phyloP scores from a whole-genome alignment of 2,797 vertebrate species.

The Columba guinea region DNA sequence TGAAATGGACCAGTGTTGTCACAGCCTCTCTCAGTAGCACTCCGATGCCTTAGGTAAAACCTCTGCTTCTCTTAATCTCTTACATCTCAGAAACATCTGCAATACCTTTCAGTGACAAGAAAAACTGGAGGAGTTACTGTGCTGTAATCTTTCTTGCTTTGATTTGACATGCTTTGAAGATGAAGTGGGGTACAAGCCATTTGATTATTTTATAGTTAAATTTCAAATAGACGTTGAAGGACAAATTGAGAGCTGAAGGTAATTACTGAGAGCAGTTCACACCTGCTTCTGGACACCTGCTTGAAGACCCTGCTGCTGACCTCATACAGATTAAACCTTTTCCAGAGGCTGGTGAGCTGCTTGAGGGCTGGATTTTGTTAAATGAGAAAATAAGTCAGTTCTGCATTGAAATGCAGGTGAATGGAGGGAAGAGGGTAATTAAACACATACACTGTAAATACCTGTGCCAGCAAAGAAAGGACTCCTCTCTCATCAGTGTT shows the following conservation, averaged over 20 bases:
- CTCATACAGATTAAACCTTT: constrained; percentile 28
- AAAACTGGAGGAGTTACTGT: constrained; percentile 4
- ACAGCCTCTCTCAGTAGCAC: background rate
- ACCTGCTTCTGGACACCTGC: constrained; percentile 46
- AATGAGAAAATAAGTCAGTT: constrained; percentile 16
- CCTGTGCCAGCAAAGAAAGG: background rate
- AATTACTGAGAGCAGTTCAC: constrained; percentile 55
- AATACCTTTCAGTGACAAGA: constrained; percentile 10
- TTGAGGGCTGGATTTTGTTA: constrained; percentile 12
- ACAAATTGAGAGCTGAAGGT: constrained; percentile 52
- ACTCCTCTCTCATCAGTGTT: constrained; percentile 12
- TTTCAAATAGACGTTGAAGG: constrained; percentile 66
- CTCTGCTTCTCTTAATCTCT: background rate
- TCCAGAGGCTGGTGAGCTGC: background rate
- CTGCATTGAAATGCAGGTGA: background rate
- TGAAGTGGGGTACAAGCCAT: constrained; percentile 11
- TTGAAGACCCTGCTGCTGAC: constrained; percentile 13
- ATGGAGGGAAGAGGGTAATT: constrained; percentile 4
- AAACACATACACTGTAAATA: constrained; percentile 32
- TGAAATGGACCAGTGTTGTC: background rate
- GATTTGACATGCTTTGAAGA: constrained; percentile 36
- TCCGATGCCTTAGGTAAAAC: background rate
- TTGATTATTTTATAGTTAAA: constrained; percentile 64
- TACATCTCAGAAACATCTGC: constrained; percentile 15
- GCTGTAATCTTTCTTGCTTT: constrained; percentile 52